Conservation (phyloP, 2,888 invertebrate genomes). For the Tiliacea aurago region DNA sequence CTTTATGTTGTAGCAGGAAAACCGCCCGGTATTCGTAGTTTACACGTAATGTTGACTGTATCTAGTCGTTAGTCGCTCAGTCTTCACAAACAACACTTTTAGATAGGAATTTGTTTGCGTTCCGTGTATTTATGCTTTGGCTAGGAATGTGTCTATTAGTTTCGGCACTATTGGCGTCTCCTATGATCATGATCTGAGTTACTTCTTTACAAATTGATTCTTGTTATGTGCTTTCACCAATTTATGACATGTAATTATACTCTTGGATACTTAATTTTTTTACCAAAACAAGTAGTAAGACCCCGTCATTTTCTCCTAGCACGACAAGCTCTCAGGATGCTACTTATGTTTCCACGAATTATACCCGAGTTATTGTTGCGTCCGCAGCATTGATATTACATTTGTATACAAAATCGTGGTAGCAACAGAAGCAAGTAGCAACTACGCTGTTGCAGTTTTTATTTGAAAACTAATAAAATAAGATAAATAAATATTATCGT, state of each 20-base stretch:
- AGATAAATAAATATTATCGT: conserved; percentile 23
- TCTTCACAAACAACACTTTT: conserved; percentile 24
- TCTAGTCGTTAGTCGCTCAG: background rate
- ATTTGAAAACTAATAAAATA: conserved; percentile 17
- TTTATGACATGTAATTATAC: background rate
- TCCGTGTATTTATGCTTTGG: conserved; percentile 1
- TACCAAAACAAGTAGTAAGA: background rate
- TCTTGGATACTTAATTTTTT: background rate
- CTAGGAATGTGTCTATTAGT: background rate
- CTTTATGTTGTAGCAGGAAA: background rate
- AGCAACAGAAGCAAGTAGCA: conserved; percentile 6
- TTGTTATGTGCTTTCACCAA: background rate
- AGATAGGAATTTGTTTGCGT: background rate
- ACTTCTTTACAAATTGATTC: background rate
- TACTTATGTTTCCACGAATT: background rate
- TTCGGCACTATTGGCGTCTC: background rate
- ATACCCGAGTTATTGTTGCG: background rate
- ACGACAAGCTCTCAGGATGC: background rate
- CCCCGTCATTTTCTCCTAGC: background rate
- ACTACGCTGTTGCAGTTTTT: conserved; percentile 13
- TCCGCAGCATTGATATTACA: background rate
- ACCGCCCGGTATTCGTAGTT: background rate
- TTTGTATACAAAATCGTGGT: background rate
- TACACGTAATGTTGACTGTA: background rate
- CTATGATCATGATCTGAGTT: background rate